phyloP scores from a whole-genome alignment of 2,888 invertebrate genomes.

The Napeogenes inachia region DNA sequence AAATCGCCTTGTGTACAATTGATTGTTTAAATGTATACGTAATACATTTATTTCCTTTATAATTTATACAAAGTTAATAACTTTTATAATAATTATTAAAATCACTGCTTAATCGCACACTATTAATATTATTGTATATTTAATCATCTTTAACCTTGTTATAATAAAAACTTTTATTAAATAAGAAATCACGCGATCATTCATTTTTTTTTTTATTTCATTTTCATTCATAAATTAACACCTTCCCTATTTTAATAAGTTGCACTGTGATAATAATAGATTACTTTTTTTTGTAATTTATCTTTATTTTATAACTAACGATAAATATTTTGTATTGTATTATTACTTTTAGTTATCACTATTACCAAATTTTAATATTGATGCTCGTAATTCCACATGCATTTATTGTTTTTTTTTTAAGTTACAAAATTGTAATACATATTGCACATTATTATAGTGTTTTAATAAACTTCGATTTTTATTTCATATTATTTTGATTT shows the following conservation, averaged over 20 bases:
- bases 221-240: conserved; percentile 20
- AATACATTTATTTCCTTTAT: too few species aligned
- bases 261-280: conserved; percentile 35
- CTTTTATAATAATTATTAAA: too few species aligned
- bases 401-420: conserved; percentile 18
- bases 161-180: not conserved
- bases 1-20: too few species aligned
- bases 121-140: too few species aligned
- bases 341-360: conserved; percentile 11
- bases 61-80: too few species aligned
- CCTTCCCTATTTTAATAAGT: conserved; percentile 27
- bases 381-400: conserved; percentile 1
- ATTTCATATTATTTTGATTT: not conserved
- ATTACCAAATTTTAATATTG: conserved; percentile 13
- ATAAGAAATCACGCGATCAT: conserved; percentile 1
- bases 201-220: conserved; percentile 13
- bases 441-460: conserved; percentile 11
- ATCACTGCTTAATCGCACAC: too few species aligned
- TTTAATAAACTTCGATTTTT: conserved; percentile 4
- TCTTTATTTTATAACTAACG: conserved; percentile 1
- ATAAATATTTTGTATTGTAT: not conserved
- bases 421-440: conserved; percentile 29
- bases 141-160: too few species aligned
- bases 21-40: too few species aligned
- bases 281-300: conserved; percentile 23